Base-by-base conservation (phyloP, 92 coral and sea anemone genomes). In the Nematostella vectensis region DNA sequence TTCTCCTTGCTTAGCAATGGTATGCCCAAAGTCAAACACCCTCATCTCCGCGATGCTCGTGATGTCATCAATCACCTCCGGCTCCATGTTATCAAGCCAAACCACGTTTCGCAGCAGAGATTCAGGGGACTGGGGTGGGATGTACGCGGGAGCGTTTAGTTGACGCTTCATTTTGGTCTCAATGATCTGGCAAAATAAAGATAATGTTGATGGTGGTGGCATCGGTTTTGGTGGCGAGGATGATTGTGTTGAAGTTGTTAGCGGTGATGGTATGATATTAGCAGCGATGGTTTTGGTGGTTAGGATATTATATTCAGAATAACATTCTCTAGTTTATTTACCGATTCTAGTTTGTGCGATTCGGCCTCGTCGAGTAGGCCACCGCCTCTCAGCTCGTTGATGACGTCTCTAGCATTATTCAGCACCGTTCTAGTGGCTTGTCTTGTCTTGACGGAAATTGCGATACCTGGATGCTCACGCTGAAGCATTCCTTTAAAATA, bases 111-210 rank as follows among this genome's bases (percentile, higher is more conserved):
- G 88, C 11, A 91, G 76, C 49, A 91, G 56, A 25, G 58, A 58
- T 20, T 78, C 82, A 21, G 98, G 95, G 8, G 75, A 61, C 44
- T 80, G 96, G 3, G 96, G 98, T 15, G 81, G 69, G 63, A 91
- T 78, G 61, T 86, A 86, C 18, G 96, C 73, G 26, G 98, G 98
- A 26, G 98, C 96, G 43, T 81, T 91, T 31, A 91, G 65, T 43
- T 91, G 98, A 24, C 82, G 79, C 70, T 91, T 91, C 98, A 91
- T 91, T 55, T 86, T 91, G 20, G 80, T 83, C 54, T 91, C 98
- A 29, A 91, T 82, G 29, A 91, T 58, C 98, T 91, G 58, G 3
- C 44, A 55, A 23, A 17, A 31, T 30, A 11, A 20, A 20, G 29
- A 6, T 13, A 18, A 50, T 20, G 15, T 33, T 33, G n/a, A n/a